Base-by-base conservation (phyloP, 1,140 invertebrate species). In the Rhopalosiphum padi region DNA sequence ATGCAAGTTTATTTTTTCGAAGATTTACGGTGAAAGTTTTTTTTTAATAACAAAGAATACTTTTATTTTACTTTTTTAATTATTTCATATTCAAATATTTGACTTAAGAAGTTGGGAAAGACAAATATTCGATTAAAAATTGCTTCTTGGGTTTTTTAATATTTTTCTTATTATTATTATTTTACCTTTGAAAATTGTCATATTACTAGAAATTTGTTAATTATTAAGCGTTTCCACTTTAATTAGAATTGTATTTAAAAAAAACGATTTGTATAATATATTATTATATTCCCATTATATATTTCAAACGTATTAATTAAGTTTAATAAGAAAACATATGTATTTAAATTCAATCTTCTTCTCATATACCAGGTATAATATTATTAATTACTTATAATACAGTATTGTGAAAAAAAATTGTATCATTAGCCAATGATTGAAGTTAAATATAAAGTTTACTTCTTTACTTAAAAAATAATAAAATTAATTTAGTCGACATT, bases 51-150 rank as follows among this genome's bases (percentile, higher is more conserved):
- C n/a, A 77, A 68, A 68, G 60, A 77, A 77, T 77, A 77, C 60
- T 77, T 77, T 77, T 77, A 77, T 77, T 77, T 77, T 77, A 77
- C 60, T n/a, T 77, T 77, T 77, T 77, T 77, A 77, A 77, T 77
- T 77, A 77, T 77, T 77, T 77, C 15, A 77, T 77, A 77, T 77
- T 35, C 60, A 77, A 77, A 77, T 77, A 77, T 77, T 77, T 77
- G 4, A 77, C 60, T 77, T 77, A 23, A n/a, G n/a, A 77, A 77
- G 60, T 77, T 77, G 30, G 6, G 15, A 77, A 77, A 18, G 60
- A 77, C 30, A 77, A 77, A 77, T 77, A 77, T 77, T 77, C 60
- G 60, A 77, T 77, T 77, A 77, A 77, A 68, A 77, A 18, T 77
- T 77, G 15, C 60, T 35, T n/a, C 60, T 77, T 5, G 60, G 4